Evolutionary conservation across 2,888 invertebrate species (phyloP).

Genomic region (Lasioglossum malachurum): DNA sequence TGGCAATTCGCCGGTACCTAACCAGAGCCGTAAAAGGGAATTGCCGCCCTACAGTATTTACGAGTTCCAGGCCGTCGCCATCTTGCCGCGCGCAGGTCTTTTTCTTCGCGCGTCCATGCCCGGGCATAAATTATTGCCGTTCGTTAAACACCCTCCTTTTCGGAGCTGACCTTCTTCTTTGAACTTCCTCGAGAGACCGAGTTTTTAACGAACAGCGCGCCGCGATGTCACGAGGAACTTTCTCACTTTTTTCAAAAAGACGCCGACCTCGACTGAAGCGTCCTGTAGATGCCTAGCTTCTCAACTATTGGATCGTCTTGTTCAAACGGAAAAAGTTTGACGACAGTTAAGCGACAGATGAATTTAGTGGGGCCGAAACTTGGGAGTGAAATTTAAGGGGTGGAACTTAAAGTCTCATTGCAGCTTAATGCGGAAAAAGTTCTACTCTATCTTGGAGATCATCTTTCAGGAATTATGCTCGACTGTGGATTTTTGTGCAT

Average conservation of each 20-base stretch:
- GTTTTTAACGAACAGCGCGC: constrained; percentile 4
- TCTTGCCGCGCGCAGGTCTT: constrained; percentile 16
- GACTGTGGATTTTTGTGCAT: background rate
- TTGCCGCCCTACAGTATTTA: constrained; percentile 51
- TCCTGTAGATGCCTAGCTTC: background rate
- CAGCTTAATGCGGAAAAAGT: background rate
- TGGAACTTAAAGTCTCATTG: background rate
- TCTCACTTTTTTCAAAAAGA: constrained; percentile 1
- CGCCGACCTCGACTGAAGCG: background rate
- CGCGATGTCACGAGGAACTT: constrained; percentile 7
- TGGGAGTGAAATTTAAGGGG: background rate
- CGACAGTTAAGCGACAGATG: background rate
- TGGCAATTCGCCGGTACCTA: constrained; percentile 16
- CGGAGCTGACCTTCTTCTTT: constrained; percentile 43
- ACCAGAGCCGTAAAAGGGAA: constrained; percentile 42
- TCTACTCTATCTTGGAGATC: background rate
- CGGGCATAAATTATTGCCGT: constrained; percentile 66
- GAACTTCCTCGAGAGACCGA: constrained; percentile 28
- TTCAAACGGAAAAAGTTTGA: background rate
- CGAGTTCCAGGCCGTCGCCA: constrained; percentile 20
- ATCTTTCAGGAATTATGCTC: background rate
- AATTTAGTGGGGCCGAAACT: background rate
- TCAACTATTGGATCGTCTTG: background rate
- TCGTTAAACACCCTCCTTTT: constrained; percentile 53
- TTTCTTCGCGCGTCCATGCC: constrained; percentile 39